Percentiles rank a stretch among this genome's conserved stretches.
Evolutionary conservation across 53 echinoderm and acorn worm genomes (phyloP).

Genomic region (Paracentrotus lividus): DNA sequence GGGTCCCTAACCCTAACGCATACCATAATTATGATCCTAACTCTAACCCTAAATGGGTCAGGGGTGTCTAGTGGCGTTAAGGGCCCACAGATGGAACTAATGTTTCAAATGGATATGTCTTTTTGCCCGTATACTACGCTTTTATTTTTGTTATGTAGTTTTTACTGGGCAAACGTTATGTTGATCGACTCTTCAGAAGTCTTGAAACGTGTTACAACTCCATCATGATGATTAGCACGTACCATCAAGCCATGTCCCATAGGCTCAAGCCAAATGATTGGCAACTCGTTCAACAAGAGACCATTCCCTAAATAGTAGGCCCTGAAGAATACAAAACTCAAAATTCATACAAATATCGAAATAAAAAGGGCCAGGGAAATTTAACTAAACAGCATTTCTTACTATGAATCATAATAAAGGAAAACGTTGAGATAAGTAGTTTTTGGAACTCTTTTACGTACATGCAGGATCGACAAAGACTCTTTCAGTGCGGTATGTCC

Average conservation of each 20-base stretch:
- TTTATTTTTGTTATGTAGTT: too few species aligned
- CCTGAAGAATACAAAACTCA: background rate
- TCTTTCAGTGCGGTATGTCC: background rate
- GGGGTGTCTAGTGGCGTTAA: too few species aligned
- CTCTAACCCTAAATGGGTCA: too few species aligned
- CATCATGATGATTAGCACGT: background rate
- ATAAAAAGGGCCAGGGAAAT: background rate
- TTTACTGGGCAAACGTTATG: background rate
- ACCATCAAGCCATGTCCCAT: background rate
- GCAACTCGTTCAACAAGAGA: background rate
- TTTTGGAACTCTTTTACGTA: background rate
- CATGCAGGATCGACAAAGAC: background rate
- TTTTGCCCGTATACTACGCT: too few species aligned
- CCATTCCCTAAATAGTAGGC: background rate
- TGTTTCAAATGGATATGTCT: too few species aligned
- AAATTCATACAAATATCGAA: background rate
- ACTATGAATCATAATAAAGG: background rate
- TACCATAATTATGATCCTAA: too few species aligned
- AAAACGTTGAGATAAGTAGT: background rate
- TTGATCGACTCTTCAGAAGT: background rate
- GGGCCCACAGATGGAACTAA: too few species aligned
- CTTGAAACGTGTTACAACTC: background rate
- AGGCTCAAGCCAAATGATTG: background rate
- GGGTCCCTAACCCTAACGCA: too few species aligned
- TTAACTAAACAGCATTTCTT: slow-evolving; percentile 19